phyloP scores from a whole-genome alignment of 2,113 vertebrate species.

The Gymnarchus niloticus region DNA sequence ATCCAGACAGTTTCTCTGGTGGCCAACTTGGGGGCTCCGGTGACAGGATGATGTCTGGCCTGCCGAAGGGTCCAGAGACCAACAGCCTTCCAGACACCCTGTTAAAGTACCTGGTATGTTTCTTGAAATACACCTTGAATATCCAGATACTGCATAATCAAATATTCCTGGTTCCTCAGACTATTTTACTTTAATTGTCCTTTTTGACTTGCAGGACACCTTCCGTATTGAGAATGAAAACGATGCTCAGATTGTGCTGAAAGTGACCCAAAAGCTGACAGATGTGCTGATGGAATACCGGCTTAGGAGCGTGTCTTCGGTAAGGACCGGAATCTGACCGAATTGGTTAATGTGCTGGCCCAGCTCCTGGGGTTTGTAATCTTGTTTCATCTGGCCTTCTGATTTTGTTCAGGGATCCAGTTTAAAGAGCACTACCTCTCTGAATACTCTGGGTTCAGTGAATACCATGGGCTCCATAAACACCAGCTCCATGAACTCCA shows the following conservation, averaged over 20 bases:
- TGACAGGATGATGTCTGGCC: conserved; percentile 35
- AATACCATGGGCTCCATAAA: conserved; percentile 38
- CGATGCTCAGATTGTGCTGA: conserved; percentile 67
- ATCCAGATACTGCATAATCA: neutral
- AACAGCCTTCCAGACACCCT: conserved; percentile 49
- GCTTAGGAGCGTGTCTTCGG: conserved; percentile 57
- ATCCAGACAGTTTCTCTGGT: conserved; percentile 37
- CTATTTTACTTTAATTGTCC: neutral
- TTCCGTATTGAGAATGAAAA: conserved; percentile 66
- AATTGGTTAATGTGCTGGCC: neutral
- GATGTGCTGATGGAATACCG: conserved; percentile 71
- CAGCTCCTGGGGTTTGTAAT: neutral
- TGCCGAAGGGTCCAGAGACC: conserved; percentile 37
- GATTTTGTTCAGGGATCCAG: conserved; percentile 43
- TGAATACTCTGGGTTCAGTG: conserved; percentile 26
- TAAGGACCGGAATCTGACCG: conserved; percentile 33
- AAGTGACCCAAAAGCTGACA: conserved; percentile 70
- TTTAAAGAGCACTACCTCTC: conserved; percentile 28
- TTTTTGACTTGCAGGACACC: conserved; percentile 48
- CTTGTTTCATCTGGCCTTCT: neutral
- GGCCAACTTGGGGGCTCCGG: conserved; percentile 10
- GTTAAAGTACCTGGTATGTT: conserved; percentile 58
- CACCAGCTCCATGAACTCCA: conserved; percentile 38
- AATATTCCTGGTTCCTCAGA: neutral
- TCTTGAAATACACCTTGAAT: neutral